phyloP scores from a whole-genome alignment of 2,888 invertebrate genomes.

The Meganola albula region DNA sequence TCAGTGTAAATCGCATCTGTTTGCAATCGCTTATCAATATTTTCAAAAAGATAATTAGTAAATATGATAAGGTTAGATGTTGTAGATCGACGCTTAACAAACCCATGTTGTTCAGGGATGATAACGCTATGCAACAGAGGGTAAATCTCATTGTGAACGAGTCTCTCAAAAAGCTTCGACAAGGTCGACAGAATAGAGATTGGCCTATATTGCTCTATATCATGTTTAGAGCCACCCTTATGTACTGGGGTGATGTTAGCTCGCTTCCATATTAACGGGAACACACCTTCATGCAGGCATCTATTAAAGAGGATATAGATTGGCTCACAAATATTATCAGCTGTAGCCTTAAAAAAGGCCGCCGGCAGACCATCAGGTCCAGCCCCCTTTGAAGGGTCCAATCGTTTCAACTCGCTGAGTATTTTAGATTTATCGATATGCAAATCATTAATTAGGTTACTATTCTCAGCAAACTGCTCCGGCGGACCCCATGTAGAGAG shows the following conservation, averaged over 20 bases:
- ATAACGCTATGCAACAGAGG: slow-evolving; percentile 1
- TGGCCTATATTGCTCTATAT: slow-evolving; percentile 1
- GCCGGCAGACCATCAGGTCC: slow-evolving; percentile 1
- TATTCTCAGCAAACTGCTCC: background rate
- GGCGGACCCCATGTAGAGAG: slow-evolving; percentile 1
- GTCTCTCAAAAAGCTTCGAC: slow-evolving; percentile 1
- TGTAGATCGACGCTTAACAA: slow-evolving; percentile 1
- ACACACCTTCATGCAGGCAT: background rate
- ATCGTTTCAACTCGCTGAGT: slow-evolving; percentile 1
- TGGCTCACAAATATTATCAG: background rate
- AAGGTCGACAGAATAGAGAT: slow-evolving; percentile 1
- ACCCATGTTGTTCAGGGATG: slow-evolving; percentile 1
- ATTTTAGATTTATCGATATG: background rate
- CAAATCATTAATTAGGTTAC: background rate
- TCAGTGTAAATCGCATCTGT: too few species aligned
- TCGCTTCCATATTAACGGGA: background rate
- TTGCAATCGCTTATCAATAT: slow-evolving; percentile 3
- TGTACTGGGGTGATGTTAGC: slow-evolving; percentile 2
- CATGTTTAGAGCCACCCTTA: slow-evolving; percentile 1
- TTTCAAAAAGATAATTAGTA: slow-evolving; percentile 1
- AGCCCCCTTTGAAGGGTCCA: background rate
- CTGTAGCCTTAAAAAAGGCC: slow-evolving; percentile 1
- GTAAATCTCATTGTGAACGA: too few species aligned
- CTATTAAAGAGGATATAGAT: background rate
- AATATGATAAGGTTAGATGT: slow-evolving; percentile 2